Base-by-base conservation (phyloP, 1,140 invertebrate genomes). In the Drosophila parabipectinata region DNA sequence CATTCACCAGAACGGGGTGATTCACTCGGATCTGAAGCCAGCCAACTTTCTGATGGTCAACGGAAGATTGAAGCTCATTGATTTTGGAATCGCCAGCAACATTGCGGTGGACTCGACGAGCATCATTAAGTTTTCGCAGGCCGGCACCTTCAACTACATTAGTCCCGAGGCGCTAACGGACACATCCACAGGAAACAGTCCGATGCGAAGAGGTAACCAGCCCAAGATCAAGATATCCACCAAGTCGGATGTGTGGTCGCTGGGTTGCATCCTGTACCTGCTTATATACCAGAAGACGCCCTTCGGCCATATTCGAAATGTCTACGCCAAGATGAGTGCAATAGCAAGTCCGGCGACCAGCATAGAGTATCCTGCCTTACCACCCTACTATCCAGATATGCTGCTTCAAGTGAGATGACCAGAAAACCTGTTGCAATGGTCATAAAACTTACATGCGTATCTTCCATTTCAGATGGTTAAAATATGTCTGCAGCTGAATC, bases 11-110 rank as follows among this genome's bases (percentile, higher is more conserved):
- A 94, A 96, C 93, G 90, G 97, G 47, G 96, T 99, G 10, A 97
- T 99, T 61, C 98, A 99, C 93, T 97, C 97, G 0, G 98, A 99
- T 92, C 92, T 99, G 59, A 99, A 99, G 92, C 98, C 98, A 9
- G 97, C 97, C 1, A 99, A 99, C 92, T 99, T 99, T 92, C 93
- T 99, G 9, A 93, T 98, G 77, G 97, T 98, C 21, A 94, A 94
- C 62, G 97, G 97, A 3, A 94, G 95, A 50, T 92, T 99, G 4
- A 99, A 99, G 93, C 92, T 99, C 21, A 99, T 99, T 69, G 98
- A 99, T 93, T 99, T 99, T 93, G 98, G 98, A 21, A 99, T 99
- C 79, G 96, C 98, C n/a, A 97, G 97, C 50, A 95, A 95, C 52
- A 94, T 99, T 52, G 95, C 97, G 80, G 93, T 94, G 44, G 98